A percentile compares a stretch with the other conserved stretches of the same genome.
These are phyloP conservation scores for Malurus splendens DNA, from an alignment of 2,797 vertebrate genomes.

Conservation along the genomic window DNA sequence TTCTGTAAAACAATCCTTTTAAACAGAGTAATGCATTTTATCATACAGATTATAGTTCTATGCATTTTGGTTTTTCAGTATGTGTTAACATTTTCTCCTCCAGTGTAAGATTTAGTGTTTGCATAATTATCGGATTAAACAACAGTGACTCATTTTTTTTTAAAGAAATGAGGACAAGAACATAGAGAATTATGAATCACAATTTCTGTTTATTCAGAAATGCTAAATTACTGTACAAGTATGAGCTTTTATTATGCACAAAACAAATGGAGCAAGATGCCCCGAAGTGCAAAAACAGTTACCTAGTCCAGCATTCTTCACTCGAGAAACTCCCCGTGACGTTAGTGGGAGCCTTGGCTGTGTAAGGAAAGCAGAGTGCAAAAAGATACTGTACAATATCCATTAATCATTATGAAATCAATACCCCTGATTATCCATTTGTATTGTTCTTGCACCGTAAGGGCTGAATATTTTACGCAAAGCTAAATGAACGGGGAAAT, in stretches of 20 bases:
- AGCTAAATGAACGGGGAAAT: not conserved
- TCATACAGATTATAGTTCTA: slow-evolving; percentile 78
- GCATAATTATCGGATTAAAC: slow-evolving; percentile 77
- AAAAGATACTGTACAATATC: slow-evolving; percentile 32
- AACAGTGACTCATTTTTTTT: slow-evolving; percentile 69
- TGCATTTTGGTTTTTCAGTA: slow-evolving; percentile 69
- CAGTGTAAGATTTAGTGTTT: slow-evolving; percentile 73
- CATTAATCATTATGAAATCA: slow-evolving; percentile 61
- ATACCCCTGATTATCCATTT: slow-evolving; percentile 45
- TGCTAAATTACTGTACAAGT: slow-evolving; percentile 46
- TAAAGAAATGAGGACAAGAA: slow-evolving; percentile 48
- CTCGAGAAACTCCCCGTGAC: slow-evolving; percentile 26
- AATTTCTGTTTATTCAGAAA: slow-evolving; percentile 58
- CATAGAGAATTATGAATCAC: slow-evolving; percentile 60
- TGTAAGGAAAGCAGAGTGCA: slow-evolving; percentile 13
- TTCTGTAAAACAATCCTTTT: slow-evolving; percentile 80
- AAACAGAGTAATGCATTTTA: slow-evolving; percentile 79
- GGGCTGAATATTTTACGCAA: not conserved
- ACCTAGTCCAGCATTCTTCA: slow-evolving; percentile 29
- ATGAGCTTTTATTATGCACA: slow-evolving; percentile 38
- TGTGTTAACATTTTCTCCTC: slow-evolving; percentile 77
- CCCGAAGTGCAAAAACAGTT: slow-evolving; percentile 37
- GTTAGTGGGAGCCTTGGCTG: slow-evolving; percentile 25
- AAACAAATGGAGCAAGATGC: slow-evolving; percentile 39
- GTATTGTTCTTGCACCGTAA: not conserved